Evolutionary conservation across 64 coral and sea anemone species (phyloP).

Genomic region (Stichodactyla mertensii): DNA sequence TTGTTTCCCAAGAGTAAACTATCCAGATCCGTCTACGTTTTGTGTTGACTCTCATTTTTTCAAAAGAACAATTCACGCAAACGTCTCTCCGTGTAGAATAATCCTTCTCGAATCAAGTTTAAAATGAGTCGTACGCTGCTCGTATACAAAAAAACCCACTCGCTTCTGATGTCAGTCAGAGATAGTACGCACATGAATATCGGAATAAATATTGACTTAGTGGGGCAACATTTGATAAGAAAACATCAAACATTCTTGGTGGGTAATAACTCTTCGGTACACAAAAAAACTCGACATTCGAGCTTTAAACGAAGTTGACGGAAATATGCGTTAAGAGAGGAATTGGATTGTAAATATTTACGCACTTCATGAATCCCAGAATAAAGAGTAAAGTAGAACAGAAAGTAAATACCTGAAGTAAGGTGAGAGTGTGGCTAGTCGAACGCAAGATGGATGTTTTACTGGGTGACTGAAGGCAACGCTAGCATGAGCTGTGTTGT

Average conservation of each 20-base stretch:
- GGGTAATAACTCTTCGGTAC: neutral
- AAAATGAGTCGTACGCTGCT: constrained; percentile 2
- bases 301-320: constrained; percentile 22
- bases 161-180: constrained; percentile 3
- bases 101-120: constrained; percentile 15
- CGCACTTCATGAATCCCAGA: constrained; percentile 1
- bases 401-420: neutral
- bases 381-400: neutral
- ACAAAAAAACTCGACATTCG: constrained; percentile 18
- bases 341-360: constrained; percentile 26
- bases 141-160: neutral
- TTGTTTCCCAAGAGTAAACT: neutral
- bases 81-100: neutral
- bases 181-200: constrained; percentile 6
- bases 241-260: neutral
- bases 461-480: neutral
- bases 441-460: neutral
- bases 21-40: neutral
- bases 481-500: neutral
- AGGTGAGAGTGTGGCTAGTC: neutral
- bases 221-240: constrained; percentile 5
- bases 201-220: constrained; percentile 25
- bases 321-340: constrained; percentile 22
- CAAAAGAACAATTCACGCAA: constrained; percentile 2
- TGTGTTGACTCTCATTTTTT: neutral